phyloP scores from a whole-genome alignment of 2,888 invertebrate species.

The Brassicogethes aeneus region DNA sequence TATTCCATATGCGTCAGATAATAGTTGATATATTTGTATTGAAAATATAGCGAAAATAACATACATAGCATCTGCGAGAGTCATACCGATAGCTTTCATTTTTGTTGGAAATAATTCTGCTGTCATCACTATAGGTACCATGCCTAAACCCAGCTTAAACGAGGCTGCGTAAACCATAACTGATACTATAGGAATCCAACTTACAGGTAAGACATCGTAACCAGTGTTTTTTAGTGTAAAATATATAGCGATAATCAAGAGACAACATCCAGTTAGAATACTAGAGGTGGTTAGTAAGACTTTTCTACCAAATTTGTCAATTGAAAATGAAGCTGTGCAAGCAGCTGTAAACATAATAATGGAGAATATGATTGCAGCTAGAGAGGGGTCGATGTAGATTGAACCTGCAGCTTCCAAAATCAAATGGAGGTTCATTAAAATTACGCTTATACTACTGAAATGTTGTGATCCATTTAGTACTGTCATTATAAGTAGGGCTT shows the following conservation, averaged over 20 bases:
- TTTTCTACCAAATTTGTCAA: conserved; percentile 36
- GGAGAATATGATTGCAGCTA: conserved; percentile 34
- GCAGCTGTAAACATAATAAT: conserved; percentile 33
- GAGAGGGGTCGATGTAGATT: conserved; percentile 24
- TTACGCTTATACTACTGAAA: conserved; percentile 36
- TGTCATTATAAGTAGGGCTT: conserved; percentile 34
- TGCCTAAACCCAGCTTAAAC: conserved; percentile 35
- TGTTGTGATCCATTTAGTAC: conserved; percentile 36
- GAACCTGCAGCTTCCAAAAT: conserved; percentile 34
- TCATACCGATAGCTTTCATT: conserved; percentile 38
- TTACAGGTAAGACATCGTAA: conserved; percentile 26
- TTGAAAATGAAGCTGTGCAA: conserved; percentile 26
- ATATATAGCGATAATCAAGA: conserved; percentile 32
- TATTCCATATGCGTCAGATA: conserved; percentile 26
- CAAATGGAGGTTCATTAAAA: conserved; percentile 38
- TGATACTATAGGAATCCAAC: conserved; percentile 34
- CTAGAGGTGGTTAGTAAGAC: conserved; percentile 30
- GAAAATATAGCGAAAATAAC: conserved; percentile 31
- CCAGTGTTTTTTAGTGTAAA: conserved; percentile 30
- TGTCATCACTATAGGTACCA: conserved; percentile 37
- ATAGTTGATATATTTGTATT: conserved; percentile 28
- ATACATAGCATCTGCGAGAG: conserved; percentile 34
- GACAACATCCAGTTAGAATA: conserved; percentile 29
- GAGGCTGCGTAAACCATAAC: conserved; percentile 35
- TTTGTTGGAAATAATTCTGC: conserved; percentile 38